phyloP scores from a whole-genome alignment of 2,113 vertebrate species.

The Zosterops japonicus region DNA sequence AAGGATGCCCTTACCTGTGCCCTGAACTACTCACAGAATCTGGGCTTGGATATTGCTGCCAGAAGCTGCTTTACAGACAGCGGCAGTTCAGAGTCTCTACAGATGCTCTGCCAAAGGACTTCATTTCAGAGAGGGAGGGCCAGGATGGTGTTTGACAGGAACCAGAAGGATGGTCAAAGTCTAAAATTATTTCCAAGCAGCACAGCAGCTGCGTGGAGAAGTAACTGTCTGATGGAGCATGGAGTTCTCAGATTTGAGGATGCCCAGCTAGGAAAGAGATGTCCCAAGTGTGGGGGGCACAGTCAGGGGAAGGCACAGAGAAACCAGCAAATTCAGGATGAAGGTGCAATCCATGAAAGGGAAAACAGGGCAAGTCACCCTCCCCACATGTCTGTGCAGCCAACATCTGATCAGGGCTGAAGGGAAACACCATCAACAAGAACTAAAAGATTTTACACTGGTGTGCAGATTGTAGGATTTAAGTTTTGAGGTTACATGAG shows the following conservation, averaged over 20 bases:
- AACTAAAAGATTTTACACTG: not conserved
- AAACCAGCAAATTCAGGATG: not conserved
- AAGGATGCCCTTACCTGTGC: not conserved
- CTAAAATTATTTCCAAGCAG: not conserved
- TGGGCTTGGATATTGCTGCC: not conserved
- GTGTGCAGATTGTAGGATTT: not conserved
- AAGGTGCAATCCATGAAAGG: too few relatives aligned
- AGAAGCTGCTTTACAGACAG: not conserved
- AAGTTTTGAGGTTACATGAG: not conserved
- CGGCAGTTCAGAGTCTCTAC: not conserved
- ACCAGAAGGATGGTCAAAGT: not conserved
- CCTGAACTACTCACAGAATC: not conserved
- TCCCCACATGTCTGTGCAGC: fast-evolving
- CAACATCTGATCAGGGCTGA: not conserved
- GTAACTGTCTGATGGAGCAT: not conserved
- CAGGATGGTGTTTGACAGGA: fast-evolving
- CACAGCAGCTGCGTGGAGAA: fast-evolving
- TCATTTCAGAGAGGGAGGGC: not conserved
- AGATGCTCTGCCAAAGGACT: fast-evolving
- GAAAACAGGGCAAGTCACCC: not conserved
- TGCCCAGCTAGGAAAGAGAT: not conserved
- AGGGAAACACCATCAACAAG: not conserved
- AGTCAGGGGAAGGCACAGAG: not conserved
- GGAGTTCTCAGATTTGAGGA: not conserved
- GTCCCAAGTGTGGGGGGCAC: not conserved